These are phyloP conservation scores for Coelinius sp. DNA, from an alignment of 2,888 invertebrate genomes.

Conservation along the genomic window DNA sequence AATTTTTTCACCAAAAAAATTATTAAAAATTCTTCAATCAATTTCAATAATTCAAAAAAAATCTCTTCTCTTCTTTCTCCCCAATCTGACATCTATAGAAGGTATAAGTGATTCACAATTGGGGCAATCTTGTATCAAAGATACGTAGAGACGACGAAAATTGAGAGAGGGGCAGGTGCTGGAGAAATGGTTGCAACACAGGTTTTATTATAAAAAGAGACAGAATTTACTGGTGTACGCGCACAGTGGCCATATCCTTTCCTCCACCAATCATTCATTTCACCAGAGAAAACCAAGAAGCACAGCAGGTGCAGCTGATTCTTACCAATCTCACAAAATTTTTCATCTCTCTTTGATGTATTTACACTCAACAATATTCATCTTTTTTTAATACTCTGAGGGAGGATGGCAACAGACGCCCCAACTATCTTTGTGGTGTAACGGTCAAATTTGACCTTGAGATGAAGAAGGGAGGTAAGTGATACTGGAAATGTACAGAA, in stretches of 20 bases:
- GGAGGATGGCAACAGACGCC: slow-evolving; percentile 32
- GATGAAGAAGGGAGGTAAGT: background rate
- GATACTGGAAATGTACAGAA: background rate
- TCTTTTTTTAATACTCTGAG: slow-evolving; percentile 40
- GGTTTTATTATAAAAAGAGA: background rate
- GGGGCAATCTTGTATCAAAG: slow-evolving; percentile 30
- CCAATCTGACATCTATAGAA: slow-evolving; percentile 22
- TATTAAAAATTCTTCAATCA: background rate
- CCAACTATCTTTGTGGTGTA: slow-evolving; percentile 33
- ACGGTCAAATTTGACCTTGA: slow-evolving; percentile 49
- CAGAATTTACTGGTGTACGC: slow-evolving; percentile 25
- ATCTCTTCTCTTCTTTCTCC: background rate
- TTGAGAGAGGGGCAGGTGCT: slow-evolving; percentile 60
- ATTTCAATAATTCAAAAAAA: background rate
- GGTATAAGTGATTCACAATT: slow-evolving; percentile 10
- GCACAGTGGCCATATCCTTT: background rate
- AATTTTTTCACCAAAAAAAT: too few relatives aligned
- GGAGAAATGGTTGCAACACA: slow-evolving; percentile 32
- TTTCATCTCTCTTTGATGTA: slow-evolving; percentile 36
- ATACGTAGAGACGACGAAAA: slow-evolving; percentile 48
- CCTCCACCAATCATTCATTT: too few relatives aligned
- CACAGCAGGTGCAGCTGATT: slow-evolving; percentile 56
- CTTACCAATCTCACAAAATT: slow-evolving; percentile 42
- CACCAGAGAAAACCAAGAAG: background rate
- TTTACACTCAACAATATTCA: slow-evolving; percentile 17